Conservation (phyloP, 1,140 invertebrate species). For the Dendrolimus punctatus region DNA sequence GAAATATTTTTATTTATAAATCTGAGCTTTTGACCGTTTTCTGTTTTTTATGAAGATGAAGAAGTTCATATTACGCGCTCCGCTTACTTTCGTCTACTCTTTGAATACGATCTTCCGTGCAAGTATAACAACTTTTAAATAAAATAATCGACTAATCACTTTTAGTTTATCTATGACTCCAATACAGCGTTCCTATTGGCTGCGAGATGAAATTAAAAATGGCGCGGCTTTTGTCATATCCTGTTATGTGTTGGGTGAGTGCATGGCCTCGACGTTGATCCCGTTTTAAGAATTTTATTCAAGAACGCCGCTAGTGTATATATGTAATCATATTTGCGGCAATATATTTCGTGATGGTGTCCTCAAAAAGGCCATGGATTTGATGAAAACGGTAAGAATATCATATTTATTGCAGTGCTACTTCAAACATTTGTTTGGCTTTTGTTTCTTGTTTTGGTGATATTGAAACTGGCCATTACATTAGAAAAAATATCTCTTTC, state of each 20-base stretch:
- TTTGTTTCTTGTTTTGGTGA: slow-evolving; percentile 73
- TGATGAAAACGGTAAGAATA: slow-evolving; percentile 70
- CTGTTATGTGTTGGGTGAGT: slow-evolving; percentile 67
- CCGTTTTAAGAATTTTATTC: slow-evolving; percentile 60
- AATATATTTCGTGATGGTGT: slow-evolving; percentile 70
- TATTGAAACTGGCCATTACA: slow-evolving; percentile 72
- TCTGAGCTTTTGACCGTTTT: no score
- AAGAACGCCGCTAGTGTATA: slow-evolving; percentile 47
- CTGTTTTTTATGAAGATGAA: no score
- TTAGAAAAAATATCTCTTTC: slow-evolving; percentile 73
- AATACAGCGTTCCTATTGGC: slow-evolving; percentile 38
- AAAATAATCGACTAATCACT: slow-evolving; percentile 23
- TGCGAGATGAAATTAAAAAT: slow-evolving; percentile 45
- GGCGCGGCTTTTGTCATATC: slow-evolving; percentile 68
- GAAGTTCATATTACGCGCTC: no score
- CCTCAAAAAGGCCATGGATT: slow-evolving; percentile 70
- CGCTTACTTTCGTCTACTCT: slow-evolving; percentile 7
- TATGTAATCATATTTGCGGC: slow-evolving; percentile 51
- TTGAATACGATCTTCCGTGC: slow-evolving; percentile 21
- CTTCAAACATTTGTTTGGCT: slow-evolving; percentile 63
- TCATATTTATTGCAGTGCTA: slow-evolving; percentile 40
- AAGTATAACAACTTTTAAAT: slow-evolving; percentile 25
- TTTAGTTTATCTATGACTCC: slow-evolving; percentile 17
- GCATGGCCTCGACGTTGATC: slow-evolving; percentile 66
- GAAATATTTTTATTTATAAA: no score